Conservation (phyloP, 2,797 vertebrate species). For the Silurus aristotelis region DNA sequence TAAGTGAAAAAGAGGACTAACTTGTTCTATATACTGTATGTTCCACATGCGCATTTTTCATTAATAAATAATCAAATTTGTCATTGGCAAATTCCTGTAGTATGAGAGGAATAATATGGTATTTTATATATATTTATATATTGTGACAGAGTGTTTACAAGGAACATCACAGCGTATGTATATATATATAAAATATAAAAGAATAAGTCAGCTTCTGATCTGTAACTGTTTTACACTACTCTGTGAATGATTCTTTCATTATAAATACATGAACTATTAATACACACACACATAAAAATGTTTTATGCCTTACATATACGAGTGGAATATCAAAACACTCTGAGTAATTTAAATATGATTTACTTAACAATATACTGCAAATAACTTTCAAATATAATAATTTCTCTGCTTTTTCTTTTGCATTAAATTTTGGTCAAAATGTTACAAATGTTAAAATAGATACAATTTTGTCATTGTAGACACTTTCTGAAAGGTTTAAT, state of each 20-base stretch:
- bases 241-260: neutral
- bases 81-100: neutral
- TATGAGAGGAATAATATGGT: neutral
- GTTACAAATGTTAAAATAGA: no score
- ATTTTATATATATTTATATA: neutral
- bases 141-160: no score
- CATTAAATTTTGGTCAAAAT: neutral
- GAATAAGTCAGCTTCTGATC: neutral
- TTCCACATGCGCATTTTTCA: neutral
- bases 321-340: neutral
- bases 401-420: neutral
- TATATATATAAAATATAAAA: no score
- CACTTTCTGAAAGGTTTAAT: neutral
- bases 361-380: neutral
- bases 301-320: neutral
- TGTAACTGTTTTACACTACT: neutral
- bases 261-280: neutral
- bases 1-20: neutral
- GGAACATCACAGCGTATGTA: no score
- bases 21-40: neutral
- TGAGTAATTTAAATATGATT: neutral
- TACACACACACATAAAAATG: neutral
- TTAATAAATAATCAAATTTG: neutral
- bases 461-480: neutral
- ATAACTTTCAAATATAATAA: neutral